Base-by-base conservation (phyloP, 2,797 vertebrate genomes). In the Arremon aurantiirostris region DNA sequence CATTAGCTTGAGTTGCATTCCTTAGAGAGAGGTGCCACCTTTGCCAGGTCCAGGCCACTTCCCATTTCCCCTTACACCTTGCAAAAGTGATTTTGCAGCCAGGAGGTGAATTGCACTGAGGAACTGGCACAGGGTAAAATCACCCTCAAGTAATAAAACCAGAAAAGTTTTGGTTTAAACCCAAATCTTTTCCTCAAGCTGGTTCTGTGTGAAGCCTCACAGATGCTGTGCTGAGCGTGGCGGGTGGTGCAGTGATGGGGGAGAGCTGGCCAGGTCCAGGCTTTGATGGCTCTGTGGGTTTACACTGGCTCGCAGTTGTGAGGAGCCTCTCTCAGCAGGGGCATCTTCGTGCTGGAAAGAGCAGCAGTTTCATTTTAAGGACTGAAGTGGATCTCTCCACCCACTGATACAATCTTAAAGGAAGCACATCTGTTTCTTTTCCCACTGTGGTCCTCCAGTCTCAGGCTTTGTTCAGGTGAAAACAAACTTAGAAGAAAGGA, bases 351-450 rank as follows among this genome's bases (percentile, higher is more conserved):
- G 2, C 46, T 92, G 86, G 42, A 61, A 83, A 47, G 77, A 69
- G 77, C 77, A 68, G 77, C 35, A 35, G 50, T 82, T 96, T 86
- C 59, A 6, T 86, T 92, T 70, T 81, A n/a, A 69, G 66, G 53
- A 12, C 9, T 23, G 34, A 17, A 46, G 46, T 56, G 27, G 27
- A 50, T 89, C 61, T 88, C 66, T 89, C 66, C 70, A 72, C 82
- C 57, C 80, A 28, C 27, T 61, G 53, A 61, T 90, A 52, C 0
- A 42, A 61, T 84, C 80, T 83, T 57, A 65, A 92, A 92, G 70
- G 47, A 65, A 86, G 57, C 6, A 8, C 4, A 0, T 26, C 53
- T 73, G 27, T 44, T 70, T 82, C 46, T 87, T 88, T 65, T 30
- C 41, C 53, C 1, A 4, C 46, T 57, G 37, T 50, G 37, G 27